phyloP scores from a whole-genome alignment of 2,113 vertebrate genomes.

The Apus apus region DNA sequence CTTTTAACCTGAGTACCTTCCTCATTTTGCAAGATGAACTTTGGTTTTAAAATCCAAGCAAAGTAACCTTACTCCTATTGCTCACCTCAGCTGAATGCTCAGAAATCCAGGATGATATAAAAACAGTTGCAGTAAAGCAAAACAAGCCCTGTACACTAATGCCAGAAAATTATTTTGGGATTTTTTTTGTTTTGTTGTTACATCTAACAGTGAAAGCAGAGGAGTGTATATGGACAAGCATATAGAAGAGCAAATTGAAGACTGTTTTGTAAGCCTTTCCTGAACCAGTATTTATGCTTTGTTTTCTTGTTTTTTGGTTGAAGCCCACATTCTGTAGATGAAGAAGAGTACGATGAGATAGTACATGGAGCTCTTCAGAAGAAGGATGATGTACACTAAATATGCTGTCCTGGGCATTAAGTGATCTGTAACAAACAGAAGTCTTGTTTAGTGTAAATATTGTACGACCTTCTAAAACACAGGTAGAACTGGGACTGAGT shows the following conservation, averaged over 20 bases:
- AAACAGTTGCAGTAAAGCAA: neutral
- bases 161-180: neutral
- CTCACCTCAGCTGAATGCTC: neutral
- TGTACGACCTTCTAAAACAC: neutral
- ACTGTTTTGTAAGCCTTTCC: neutral
- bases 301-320: neutral
- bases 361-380: conserved; percentile 70
- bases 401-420: conserved; percentile 47
- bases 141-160: neutral
- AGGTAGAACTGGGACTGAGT: neutral
- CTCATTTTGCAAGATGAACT: neutral
- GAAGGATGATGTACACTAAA: conserved; percentile 66
- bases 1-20: neutral
- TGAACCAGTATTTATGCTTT: neutral
- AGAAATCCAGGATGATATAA: neutral
- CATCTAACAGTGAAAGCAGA: neutral
- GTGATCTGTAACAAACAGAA: conserved; percentile 18
- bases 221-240: neutral
- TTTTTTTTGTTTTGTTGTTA: neutral
- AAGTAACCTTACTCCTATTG: neutral
- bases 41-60: neutral
- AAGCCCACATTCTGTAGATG: conserved; percentile 7
- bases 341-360: conserved; percentile 18
- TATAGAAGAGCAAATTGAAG: neutral
- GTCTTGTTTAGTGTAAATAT: neutral